Conservation (phyloP, 2,113 vertebrate genomes). For the Reinhardtius hippoglossoides region DNA sequence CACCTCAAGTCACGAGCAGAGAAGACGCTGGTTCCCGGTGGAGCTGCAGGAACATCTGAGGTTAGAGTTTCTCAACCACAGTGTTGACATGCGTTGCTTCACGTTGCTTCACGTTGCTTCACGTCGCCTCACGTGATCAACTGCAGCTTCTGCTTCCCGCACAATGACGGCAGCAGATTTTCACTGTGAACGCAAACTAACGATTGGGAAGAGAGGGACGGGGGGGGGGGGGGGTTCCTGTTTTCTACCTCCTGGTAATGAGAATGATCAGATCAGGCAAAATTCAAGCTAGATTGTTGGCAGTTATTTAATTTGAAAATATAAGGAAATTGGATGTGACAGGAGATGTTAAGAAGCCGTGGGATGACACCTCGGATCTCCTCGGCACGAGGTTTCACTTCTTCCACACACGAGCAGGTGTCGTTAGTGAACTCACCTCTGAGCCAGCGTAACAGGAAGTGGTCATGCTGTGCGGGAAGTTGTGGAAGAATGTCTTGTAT, state of each 20-base stretch:
- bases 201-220: neutral
- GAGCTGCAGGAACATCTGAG: neutral
- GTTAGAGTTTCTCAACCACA: neutral
- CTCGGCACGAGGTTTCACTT: too few species aligned
- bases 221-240: too few species aligned
- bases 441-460: conserved; percentile 94
- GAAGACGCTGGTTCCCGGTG: neutral
- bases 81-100: conserved; percentile 6
- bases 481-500: conserved; percentile 88
- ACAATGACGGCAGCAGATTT: too few species aligned
- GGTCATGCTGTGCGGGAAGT: conserved; percentile 89
- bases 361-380: too few species aligned
- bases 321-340: too few species aligned
- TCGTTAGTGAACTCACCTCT: conserved; percentile 85
- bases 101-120: conserved; percentile 10
- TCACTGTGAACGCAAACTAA: too few species aligned
- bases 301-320: too few species aligned
- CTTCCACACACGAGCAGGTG: neutral
- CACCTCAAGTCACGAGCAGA: too few species aligned
- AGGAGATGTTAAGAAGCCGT: too few species aligned
- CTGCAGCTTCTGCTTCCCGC: conserved; percentile 17
- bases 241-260: too few species aligned
- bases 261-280: too few species aligned
- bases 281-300: too few species aligned
- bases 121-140: conserved; percentile 4